Percentiles rank a stretch among this genome's conserved stretches.
Conservation (phyloP, 2,113 vertebrate genomes). For the Eurypyga helias region DNA sequence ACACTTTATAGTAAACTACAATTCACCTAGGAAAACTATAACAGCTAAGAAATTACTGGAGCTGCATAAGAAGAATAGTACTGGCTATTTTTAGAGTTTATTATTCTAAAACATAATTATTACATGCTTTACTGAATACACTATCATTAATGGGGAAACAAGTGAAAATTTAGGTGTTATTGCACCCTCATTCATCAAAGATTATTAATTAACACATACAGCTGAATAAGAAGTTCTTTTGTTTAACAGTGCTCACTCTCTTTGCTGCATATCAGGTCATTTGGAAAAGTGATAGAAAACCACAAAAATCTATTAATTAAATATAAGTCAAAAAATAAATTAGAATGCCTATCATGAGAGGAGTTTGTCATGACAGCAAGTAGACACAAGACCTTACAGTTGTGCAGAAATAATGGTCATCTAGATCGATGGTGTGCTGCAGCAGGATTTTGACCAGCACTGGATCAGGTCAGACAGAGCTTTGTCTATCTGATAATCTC, state of each 20-base stretch:
- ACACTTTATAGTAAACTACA: not conserved
- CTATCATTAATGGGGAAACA: not conserved
- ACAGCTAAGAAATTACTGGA: not conserved
- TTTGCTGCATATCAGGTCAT: not conserved
- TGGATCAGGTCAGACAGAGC: not conserved
- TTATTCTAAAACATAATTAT: not conserved
- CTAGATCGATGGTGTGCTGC: not conserved
- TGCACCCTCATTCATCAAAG: not conserved
- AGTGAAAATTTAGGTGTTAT: not conserved
- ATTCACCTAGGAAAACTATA: not conserved
- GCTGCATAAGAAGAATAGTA: not conserved
- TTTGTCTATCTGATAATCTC: not conserved
- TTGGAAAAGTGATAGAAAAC: not conserved
- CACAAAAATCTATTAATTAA: not conserved
- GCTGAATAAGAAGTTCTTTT: not conserved
- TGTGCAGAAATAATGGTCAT: not conserved
- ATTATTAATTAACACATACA: not conserved
- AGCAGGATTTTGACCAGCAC: not conserved
- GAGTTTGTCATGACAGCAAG: not conserved
- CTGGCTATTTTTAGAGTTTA: not conserved
- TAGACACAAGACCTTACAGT: not conserved
- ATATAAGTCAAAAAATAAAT: not conserved
- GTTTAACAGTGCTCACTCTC: not conserved
- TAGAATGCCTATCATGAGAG: not conserved
- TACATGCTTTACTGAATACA: not conserved